Base-by-base conservation (phyloP, 2,113 vertebrate species). In the Macaca mulatta region DNA sequence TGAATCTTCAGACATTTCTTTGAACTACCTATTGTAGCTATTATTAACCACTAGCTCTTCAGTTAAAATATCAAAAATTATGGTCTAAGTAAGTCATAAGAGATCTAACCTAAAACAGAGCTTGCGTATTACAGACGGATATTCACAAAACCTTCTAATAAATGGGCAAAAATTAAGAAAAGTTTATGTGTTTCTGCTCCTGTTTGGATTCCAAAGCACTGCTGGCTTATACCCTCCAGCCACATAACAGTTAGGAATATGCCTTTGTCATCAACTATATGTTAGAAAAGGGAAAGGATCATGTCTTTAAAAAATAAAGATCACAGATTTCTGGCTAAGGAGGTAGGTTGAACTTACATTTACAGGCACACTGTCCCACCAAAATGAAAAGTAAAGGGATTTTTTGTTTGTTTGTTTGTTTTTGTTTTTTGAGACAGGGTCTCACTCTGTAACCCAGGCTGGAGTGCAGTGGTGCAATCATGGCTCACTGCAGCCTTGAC, bases 51-150 rank as follows among this genome's bases (percentile, higher is more conserved):
- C 30, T 20, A 69, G 35, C n/a, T 84, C 64, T 78, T 84, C 38
- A 86, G 22, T 45, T 59, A 91, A 78, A 55, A 93, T 59, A 82
- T 16, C n/a, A 81, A 61, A 83, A 85, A 55, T 72, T 69, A 91
- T 22, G 32, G 6, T 59, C 57, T 72, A 43, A 97, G 11, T 79
- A 78, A 89, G 35, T 72, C 50, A 50, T 64, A 50, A 79, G 27
- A 83, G 27, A 87, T 43, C 52, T 83, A 50, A 96, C 55, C 35
- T 92, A 85, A 80, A 79, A 43, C 30, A 95, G 30, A 86, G n/a
- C 23, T 75, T 50, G 22, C 61, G 6, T n/a, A 20, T 6, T 9
- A 48, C 22, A 87, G 32, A 43, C 55, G 25, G 40, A 48, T 35
- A 79, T 2, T 75, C 8, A 82, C 6, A 20, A 67, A 52, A 30